A percentile compares a stretch with the other conserved stretches of the same genome.
These are phyloP conservation scores for Brachionus manjavacas DNA, from an alignment of 1,140 invertebrate genomes.

Conservation along the genomic window DNA sequence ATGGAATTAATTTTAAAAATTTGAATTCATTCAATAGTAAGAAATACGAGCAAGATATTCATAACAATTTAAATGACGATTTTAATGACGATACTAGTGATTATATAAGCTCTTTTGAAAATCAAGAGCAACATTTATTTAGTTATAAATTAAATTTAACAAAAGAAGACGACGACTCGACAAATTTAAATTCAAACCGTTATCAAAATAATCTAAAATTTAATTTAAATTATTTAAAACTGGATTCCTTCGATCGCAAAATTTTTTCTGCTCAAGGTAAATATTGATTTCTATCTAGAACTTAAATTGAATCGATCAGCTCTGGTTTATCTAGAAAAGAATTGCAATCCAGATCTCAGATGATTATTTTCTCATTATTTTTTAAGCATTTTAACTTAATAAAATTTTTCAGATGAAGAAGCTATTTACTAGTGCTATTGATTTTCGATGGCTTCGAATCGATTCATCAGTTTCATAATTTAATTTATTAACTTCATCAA, in stretches of 20 bases:
- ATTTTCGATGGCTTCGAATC: neutral
- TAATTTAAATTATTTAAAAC: constrained; percentile 39
- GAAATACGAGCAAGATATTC: constrained; percentile 18
- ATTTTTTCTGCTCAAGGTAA: constrained; percentile 27
- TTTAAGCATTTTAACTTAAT: neutral
- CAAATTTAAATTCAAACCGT: neutral
- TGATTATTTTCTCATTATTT: neutral
- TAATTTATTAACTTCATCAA: neutral
- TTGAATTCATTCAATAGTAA: neutral
- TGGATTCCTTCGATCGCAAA: constrained; percentile 27
- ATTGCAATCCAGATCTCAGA: neutral
- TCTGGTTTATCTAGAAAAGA: neutral
- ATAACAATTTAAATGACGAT: constrained; percentile 14
- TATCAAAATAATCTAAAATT: neutral
- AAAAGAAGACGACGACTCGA: neutral
- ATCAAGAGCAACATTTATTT: neutral
- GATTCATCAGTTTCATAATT: neutral
- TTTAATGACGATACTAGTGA: neutral
- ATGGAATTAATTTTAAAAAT: neutral
- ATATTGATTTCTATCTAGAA: neutral
- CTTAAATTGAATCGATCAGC: neutral
- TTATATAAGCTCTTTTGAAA: neutral
- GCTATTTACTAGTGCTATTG: neutral
- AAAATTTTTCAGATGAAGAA: neutral
- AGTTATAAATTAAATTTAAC: neutral